Percentiles rank a stretch among this genome's conserved stretches.
Conservation (phyloP, 2,113 vertebrate genomes). For the Rhagologus leucostigma region DNA sequence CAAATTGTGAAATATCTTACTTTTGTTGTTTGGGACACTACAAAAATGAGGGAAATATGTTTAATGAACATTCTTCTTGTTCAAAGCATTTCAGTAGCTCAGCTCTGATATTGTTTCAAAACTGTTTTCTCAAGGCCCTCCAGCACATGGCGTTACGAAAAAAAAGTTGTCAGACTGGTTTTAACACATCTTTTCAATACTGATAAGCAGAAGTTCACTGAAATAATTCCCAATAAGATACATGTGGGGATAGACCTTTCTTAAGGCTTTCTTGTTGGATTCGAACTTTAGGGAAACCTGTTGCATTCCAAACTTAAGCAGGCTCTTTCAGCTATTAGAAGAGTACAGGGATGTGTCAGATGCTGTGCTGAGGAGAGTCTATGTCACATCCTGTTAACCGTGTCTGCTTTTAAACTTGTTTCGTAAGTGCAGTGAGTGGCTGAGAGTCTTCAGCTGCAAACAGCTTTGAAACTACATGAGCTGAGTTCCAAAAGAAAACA, state of each 20-base stretch:
- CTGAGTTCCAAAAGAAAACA: not conserved
- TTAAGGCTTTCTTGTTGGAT: not conserved
- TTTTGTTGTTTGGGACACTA: slow-evolving; percentile 20
- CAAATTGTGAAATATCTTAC: not conserved
- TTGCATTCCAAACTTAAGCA: not conserved
- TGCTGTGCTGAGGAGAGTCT: not conserved
- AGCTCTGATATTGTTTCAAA: slow-evolving; percentile 66
- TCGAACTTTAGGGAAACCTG: not conserved
- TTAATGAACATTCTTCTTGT: slow-evolving; percentile 43
- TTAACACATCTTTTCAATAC: slow-evolving; percentile 75
- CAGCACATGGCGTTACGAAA: slow-evolving; percentile 48
- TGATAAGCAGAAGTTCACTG: slow-evolving; percentile 72
- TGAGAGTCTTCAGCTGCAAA: slow-evolving; percentile 48
- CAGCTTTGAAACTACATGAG: slow-evolving; percentile 29
- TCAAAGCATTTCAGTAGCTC: slow-evolving; percentile 53
- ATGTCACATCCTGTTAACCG: slow-evolving; percentile 59
- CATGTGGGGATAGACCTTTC: slow-evolving; percentile 11
- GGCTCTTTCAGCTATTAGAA: not conserved
- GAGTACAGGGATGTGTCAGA: not conserved
- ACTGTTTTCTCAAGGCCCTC: slow-evolving; percentile 73
- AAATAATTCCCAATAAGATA: slow-evolving; percentile 60
- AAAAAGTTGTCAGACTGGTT: slow-evolving; percentile 79
- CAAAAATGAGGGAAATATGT: not conserved
- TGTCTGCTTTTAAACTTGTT: slow-evolving; percentile 65
- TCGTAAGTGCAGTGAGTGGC: slow-evolving; percentile 39